These are phyloP conservation scores for Quiscalus mexicanus DNA, from an alignment of 2,113 vertebrate genomes.

Conservation along the genomic window DNA sequence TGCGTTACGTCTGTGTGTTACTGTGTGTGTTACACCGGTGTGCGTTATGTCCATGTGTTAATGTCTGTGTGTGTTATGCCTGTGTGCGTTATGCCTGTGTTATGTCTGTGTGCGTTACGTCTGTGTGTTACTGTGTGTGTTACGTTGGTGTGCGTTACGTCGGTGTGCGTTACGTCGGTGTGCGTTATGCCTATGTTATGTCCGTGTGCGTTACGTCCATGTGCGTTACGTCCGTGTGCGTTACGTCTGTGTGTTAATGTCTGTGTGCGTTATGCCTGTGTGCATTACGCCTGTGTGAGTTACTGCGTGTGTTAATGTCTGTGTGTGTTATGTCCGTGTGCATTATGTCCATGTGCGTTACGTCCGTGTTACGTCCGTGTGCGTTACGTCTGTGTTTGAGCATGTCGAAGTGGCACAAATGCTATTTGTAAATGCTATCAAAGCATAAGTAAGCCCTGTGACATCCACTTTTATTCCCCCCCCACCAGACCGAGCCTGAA, in stretches of 20 bases:
- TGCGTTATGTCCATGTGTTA: too few species aligned
- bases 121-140: too few species aligned
- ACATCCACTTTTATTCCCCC: constrained; percentile 21
- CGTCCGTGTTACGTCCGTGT: background rate
- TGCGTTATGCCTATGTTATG: background rate
- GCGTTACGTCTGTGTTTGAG: background rate
- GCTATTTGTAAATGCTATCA: background rate
- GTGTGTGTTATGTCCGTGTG: background rate
- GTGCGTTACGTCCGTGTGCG: too few species aligned
- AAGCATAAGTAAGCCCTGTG: background rate
- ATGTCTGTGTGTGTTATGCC: too few species aligned
- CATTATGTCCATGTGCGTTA: too few species aligned
- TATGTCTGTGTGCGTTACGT: too few species aligned
- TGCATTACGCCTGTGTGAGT: background rate
- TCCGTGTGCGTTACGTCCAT: rapidly evolving
- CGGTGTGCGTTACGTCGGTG: background rate
- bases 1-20: too few species aligned
- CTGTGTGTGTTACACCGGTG: background rate
- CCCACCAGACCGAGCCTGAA: constrained; percentile 91
- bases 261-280: background rate
- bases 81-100: too few species aligned
- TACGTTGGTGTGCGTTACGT: background rate
- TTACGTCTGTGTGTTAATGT: too few species aligned
- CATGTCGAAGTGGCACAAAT: background rate
- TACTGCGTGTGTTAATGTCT: too few species aligned